Conservation (phyloP, 2,888 invertebrate species). For the Drosophila buzzatii region DNA sequence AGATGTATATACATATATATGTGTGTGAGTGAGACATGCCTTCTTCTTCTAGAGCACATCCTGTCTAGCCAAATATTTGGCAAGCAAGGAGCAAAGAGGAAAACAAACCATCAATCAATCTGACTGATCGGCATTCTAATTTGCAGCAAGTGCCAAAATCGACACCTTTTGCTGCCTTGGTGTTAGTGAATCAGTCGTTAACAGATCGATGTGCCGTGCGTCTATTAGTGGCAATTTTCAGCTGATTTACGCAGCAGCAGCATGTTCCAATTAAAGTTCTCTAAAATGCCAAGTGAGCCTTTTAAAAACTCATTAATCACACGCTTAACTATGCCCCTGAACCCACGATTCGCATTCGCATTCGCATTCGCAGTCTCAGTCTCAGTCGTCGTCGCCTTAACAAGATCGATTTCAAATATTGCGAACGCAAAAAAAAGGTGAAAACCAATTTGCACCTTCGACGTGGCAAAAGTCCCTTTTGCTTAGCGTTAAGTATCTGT, state of each 20-base stretch:
- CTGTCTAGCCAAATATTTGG: conserved; percentile 73
- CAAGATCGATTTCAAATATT: conserved; percentile 80
- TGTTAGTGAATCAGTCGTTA: conserved; percentile 6
- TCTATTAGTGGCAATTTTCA: conserved; percentile 83
- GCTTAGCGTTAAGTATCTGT: conserved; percentile 19
- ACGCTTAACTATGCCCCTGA: conserved; percentile 79
- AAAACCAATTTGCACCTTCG: conserved; percentile 82
- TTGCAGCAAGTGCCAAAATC: conserved; percentile 51
- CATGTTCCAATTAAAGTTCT: conserved; percentile 83
- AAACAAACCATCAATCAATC: conserved; percentile 73
- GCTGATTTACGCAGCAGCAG: conserved; percentile 83
- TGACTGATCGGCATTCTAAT: conserved; percentile 40
- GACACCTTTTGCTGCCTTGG: conserved; percentile 45
- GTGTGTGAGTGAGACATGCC: neutral
- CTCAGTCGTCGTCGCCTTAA: conserved; percentile 27
- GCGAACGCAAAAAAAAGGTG: conserved; percentile 67
- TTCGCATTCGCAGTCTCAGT: conserved; percentile 15
- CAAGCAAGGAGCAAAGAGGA: conserved; percentile 5
- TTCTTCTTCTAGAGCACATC: conserved; percentile 34
- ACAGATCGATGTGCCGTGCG: conserved; percentile 7
- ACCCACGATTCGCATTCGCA: conserved; percentile 23
- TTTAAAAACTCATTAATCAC: conserved; percentile 85
- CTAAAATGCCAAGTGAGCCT: conserved; percentile 81
- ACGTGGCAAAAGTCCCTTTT: conserved; percentile 66
- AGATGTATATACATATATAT: neutral